Base-by-base conservation (phyloP, 2,113 vertebrate species). In the Mobula hypostoma region DNA sequence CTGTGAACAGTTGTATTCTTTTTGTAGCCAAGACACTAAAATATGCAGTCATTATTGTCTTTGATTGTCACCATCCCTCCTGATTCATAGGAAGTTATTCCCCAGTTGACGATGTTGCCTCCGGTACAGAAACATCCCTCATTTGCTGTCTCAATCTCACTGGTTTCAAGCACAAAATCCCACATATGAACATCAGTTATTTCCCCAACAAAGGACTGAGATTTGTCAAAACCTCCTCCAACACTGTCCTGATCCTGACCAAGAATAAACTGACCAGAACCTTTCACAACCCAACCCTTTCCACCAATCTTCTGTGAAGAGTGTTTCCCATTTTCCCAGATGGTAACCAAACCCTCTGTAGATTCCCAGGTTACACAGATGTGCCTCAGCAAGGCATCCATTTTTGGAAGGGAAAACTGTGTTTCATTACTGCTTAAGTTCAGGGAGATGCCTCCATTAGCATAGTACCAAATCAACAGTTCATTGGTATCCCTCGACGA, bases 401-500 rank as follows among this genome's bases (percentile, higher is more conserved):
- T 0, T 40, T 68, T 0, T 96, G 95, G 17, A 17, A 95, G 80
- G 0, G 58, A 95, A 91, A 91, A 95, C 7, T 91, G 90, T 83
- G 95, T 94, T 0, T 74, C 94, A 0, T 36, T 78, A 4, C 94
- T 77, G 0, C 96, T 95, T 8, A 96, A 94, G 0, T 95, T 94
- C 1, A 97, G 0, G 0, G 83, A 94, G 8, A 95, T 96, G 24
- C 94, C 94, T 82, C 94, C 80, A 0, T 48, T 24, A 7, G 5
- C 95, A 17, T 94, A 66, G 77, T 96, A 96, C 94, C 95, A 95
- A 83, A 97, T 12, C 0, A 96, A 95, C 74, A 97, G 94, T 66
- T 96, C 96, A 0, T 97, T 96, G 90, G 95, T 94, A 14, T 95
- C 94, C 0, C 0, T 0, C 0, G 61, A 77, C 36, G 95, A 94